A percentile compares a stretch with the other conserved stretches of the same genome.
phyloP scores from a whole-genome alignment of 2,113 vertebrate species.

The Illadopsis cleaveri region DNA sequence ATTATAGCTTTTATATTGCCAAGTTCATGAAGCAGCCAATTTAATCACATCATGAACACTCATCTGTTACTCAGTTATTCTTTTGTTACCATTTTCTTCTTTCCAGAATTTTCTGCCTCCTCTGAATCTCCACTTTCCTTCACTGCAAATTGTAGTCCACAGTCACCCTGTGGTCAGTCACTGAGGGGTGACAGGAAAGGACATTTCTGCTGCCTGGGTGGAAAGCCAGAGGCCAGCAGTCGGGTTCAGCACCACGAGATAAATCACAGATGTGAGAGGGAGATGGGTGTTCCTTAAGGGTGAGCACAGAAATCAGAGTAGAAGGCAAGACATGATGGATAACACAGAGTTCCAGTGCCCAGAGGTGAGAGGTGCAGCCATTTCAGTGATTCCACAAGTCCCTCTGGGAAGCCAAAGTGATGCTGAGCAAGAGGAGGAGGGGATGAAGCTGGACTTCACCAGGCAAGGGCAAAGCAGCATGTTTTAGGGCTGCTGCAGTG shows the following conservation, averaged over 20 bases:
- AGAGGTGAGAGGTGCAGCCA: fast-evolving
- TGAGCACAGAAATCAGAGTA: not conserved
- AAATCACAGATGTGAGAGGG: not conserved
- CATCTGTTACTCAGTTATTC: not conserved
- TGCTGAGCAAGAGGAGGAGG: not conserved
- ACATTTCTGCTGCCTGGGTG: not conserved
- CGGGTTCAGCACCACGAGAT: not conserved
- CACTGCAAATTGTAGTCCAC: not conserved
- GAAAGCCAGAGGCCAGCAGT: not conserved
- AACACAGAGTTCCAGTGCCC: fast-evolving
- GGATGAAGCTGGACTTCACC: not conserved
- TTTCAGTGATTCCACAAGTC: not conserved
- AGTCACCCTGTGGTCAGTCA: not conserved
- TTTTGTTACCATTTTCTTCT: not conserved
- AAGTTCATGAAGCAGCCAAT: not conserved
- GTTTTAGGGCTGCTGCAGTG: not conserved
- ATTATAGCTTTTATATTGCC: not conserved
- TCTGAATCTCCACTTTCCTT: not conserved
- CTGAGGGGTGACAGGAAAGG: not conserved
- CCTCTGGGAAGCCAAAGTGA: fast-evolving
- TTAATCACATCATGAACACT: not conserved
- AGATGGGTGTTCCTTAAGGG: not conserved
- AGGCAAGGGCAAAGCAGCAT: not conserved
- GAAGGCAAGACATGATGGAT: fast-evolving
- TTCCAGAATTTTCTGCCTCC: not conserved